A percentile compares a stretch with the other conserved stretches of the same genome.
Evolutionary conservation across 2,888 invertebrate genomes (phyloP).

Genomic region (Candidula unifasciata): DNA sequence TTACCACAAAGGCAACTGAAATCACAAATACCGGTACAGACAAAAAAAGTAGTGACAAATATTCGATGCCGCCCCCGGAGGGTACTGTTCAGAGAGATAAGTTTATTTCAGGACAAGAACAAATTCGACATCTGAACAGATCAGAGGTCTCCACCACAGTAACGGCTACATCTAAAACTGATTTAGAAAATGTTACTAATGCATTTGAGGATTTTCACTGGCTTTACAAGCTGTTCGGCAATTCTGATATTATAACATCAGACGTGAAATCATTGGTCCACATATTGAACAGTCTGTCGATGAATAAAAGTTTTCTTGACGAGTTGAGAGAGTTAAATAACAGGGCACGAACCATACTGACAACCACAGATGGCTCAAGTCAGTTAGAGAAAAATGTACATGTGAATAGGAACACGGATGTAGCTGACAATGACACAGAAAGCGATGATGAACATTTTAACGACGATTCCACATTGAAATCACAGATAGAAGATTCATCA

Average conservation of each 20-base stretch:
- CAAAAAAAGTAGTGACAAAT: not conserved
- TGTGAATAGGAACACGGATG: not conserved
- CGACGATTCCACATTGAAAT: not conserved
- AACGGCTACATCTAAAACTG: not conserved
- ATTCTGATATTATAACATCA: not conserved
- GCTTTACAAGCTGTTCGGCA: not conserved
- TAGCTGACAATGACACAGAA: not conserved
- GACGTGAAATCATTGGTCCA: conserved; percentile 3
- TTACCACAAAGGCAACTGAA: too few species aligned
- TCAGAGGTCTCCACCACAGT: too few species aligned
- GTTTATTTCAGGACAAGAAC: too few species aligned
- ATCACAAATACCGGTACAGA: not conserved
- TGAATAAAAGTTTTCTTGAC: not conserved
- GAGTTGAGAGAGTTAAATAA: not conserved
- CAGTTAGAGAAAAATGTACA: not conserved
- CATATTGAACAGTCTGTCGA: not conserved
- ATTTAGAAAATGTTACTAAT: not conserved
- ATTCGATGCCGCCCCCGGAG: not conserved
- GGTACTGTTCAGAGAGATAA: not conserved
- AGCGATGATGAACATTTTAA: not conserved
- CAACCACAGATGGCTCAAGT: not conserved
- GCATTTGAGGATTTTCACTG: not conserved
- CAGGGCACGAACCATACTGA: not conserved
- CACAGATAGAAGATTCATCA: not conserved
- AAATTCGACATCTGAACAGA: too few species aligned